phyloP scores from a whole-genome alignment of 2,888 invertebrate genomes.

The Sturmia bella region DNA sequence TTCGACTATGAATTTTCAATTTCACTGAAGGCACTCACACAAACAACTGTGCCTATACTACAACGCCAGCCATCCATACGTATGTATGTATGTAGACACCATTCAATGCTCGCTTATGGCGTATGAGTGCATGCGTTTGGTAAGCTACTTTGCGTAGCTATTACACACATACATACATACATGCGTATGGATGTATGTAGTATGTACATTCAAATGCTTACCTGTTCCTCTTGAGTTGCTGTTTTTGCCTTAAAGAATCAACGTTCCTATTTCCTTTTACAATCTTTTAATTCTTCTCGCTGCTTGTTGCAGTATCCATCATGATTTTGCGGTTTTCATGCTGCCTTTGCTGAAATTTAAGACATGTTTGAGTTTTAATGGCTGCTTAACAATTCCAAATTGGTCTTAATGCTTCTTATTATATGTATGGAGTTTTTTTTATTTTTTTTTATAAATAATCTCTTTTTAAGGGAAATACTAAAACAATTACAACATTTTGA shows the following conservation, averaged over 20 bases:
- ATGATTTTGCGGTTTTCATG: constrained; percentile 13
- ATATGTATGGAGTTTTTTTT: constrained; percentile 46
- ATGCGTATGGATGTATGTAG: no score
- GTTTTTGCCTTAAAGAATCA: constrained; percentile 27
- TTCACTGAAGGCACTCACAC: not conserved
- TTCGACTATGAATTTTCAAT: constrained; percentile 50
- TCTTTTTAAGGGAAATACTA: constrained; percentile 59
- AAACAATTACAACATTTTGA: constrained; percentile 60
- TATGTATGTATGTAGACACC: not conserved
- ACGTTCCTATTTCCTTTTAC: constrained; percentile 31
- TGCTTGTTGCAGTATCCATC: constrained; percentile 33
- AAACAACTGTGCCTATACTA: not conserved
- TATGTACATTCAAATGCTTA: not conserved
- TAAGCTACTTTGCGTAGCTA: constrained; percentile 17
- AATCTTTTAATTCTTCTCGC: constrained; percentile 14
- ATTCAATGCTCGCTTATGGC: not conserved
- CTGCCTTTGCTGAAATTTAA: constrained; percentile 49
- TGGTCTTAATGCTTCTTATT: constrained; percentile 71
- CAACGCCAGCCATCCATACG: not conserved
- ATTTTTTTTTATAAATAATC: not conserved
- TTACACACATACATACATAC: not conserved
- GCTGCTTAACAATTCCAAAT: constrained; percentile 72
- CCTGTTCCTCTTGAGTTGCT: not conserved
- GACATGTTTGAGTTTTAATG: constrained; percentile 69
- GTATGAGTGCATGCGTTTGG: not conserved